Evolutionary conservation across 2,888 invertebrate species (phyloP), one percentile per base, ranked within the genome.

Genomic region (Drosophila mettleri): DNA sequence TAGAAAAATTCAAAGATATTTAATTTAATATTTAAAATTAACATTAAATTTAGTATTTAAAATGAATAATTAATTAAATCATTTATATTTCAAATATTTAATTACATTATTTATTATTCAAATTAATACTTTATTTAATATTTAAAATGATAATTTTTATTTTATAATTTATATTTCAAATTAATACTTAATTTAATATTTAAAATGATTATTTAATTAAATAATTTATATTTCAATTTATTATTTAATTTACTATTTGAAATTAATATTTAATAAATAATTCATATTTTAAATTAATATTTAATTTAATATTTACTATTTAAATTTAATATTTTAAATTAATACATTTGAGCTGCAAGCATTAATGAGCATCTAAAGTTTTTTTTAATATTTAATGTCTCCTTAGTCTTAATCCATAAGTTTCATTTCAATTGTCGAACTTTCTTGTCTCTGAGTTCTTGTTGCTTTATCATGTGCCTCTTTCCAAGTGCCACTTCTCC

Each of bases 391-490:
- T 20, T 16, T 3, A 22, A 29, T 14, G 4, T 38, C 12, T 18
- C 12, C 14, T 22, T 8, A 16, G 10, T 27, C n/a, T 20, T 45
- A 3, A 18, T 20, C 12, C 2, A 6, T n/a, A 34, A 18, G 8
- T 4, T 31, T 4, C 27, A 7, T 14, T 12, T 31, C 18, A 9
- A 31, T 48, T 14, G 8, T 48, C 29, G 14, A 29, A 5, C 29
- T 46, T 3, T 46, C n/a, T 16, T n/a, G 8, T 12, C 29, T 16
- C 29, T 12, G 3, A 60, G 54, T 48, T 53, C 34, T 48, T 18
- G 38, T 18, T 43, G 55, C 55, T 18, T 57, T 59, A 68, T 29
- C 46, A 51, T 46, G 16, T 14, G 22, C 45, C 33, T 29, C n/a
- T 12, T 62, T 39, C 39, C 33, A 22, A 18, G 31, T 54, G 38